Evolutionary conservation across 2,113 vertebrate genomes (phyloP).

Genomic region (Nettapus auritus): DNA sequence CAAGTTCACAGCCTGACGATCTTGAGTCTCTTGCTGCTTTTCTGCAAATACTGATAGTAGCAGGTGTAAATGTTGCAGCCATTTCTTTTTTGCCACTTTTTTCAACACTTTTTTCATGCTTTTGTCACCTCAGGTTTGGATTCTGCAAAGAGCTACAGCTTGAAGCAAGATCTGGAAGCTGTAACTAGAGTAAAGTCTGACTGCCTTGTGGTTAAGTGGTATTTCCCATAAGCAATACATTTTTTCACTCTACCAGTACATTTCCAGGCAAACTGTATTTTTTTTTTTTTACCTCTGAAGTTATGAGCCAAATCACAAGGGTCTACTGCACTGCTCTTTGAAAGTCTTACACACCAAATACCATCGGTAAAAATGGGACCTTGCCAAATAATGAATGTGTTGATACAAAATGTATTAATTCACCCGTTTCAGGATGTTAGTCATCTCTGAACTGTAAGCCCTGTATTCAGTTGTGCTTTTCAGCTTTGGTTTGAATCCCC

Average conservation of each 20-base stretch:
- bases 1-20: conserved; percentile 35
- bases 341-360: background rate
- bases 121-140: conserved; percentile 46
- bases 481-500: background rate
- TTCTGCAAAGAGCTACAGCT: conserved; percentile 34
- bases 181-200: conserved; percentile 21
- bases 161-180: conserved; percentile 35
- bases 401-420: background rate
- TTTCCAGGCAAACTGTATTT: conserved; percentile 14
- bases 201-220: conserved; percentile 37
- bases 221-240: background rate
- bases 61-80: conserved; percentile 39
- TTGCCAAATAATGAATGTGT: background rate
- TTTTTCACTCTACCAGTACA: conserved; percentile 5
- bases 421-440: background rate
- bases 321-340: background rate
- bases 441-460: background rate
- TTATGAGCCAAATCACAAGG: background rate
- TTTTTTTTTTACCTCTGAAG: conserved; percentile 2
- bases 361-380: background rate
- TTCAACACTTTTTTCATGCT: background rate
- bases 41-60: conserved; percentile 11
- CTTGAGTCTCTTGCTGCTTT: conserved; percentile 21
- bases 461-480: background rate
- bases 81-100: conserved; percentile 21